Evolutionary conservation across 2,888 invertebrate species (phyloP).

Genomic region (Stenolophus ochropezus): DNA sequence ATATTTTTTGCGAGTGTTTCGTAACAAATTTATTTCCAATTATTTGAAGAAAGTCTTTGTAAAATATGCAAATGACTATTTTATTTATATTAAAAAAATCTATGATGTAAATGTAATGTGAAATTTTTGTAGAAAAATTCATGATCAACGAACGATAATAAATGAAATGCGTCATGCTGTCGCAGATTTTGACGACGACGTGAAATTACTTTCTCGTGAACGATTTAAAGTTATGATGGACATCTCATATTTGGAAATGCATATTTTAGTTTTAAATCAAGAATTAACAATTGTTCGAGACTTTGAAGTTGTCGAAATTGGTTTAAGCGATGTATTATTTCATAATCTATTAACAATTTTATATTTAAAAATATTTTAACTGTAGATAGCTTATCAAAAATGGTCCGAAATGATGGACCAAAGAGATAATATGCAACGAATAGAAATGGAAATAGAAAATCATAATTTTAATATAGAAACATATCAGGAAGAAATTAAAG

Average conservation of each 20-base stretch:
- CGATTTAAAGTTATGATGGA: conserved; percentile 78
- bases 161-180: conserved; percentile 77
- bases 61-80: background rate
- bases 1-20: no score
- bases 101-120: no score
- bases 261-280: conserved; percentile 81
- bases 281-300: conserved; percentile 84
- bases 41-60: no score
- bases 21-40: no score
- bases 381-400: conserved; percentile 61
- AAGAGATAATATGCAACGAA: conserved; percentile 74
- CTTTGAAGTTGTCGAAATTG: conserved; percentile 82
- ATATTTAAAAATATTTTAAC: background rate
- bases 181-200: conserved; percentile 79
- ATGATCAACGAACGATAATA: conserved; percentile 81
- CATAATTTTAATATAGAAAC: conserved; percentile 72
- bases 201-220: conserved; percentile 76
- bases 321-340: conserved; percentile 69
- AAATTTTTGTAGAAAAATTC: conserved; percentile 73
- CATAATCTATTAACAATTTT: background rate
- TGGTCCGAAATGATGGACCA: conserved; percentile 73
- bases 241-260: conserved; percentile 78
- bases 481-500: conserved; percentile 73
- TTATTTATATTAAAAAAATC: background rate
- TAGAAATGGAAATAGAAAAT: conserved; percentile 75